Evolutionary conservation across 2,888 invertebrate genomes (phyloP), one percentile per base, ranked within the genome.

Genomic region (Eulithis testata): DNA sequence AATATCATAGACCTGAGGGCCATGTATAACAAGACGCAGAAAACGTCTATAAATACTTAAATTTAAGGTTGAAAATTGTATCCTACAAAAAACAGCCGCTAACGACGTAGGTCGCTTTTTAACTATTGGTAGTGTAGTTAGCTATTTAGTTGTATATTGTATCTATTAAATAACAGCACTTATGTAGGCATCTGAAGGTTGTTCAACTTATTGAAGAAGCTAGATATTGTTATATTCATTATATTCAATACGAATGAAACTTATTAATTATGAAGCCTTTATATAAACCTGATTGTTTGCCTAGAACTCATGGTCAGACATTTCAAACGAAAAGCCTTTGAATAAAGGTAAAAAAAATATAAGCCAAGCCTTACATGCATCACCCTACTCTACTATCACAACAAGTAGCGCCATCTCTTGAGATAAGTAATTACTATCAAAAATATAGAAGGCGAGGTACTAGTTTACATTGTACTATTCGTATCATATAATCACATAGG

Each of bases 131-230:
- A 21, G 49, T 9, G 9, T 21, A 21, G 49, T 9, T 47, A 53
- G 66, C 65, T 73, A 73, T 70, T 59, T 63, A 66, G 73, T 68
- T 73, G 47, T 70, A 44, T 49, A 40, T 8, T 40, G 47, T 70
- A 45, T 52, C 45, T 63, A 66, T 74, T 72, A 73, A 76, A 73
- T 78, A 76, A 76, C 74, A 70, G 54, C 65, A 72, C 66, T 74
- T 75, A 71, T 50, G n/a, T 68, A 63, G 75, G 60, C 68, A 74
- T 66, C 68, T 73, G 76, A 83, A 83, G 83, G 83, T 77, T 75
- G 75, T 69, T 68, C 60, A 62, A 61, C 62, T 71, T 70, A 73
- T 76, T 77, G 71, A 59, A 64, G 60, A 73, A 63, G 69, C 73
- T 71, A 47, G 31, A 44, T 37, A 40, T 55, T 45, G 14, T 40